Base-by-base conservation (phyloP, 1,140 invertebrate genomes). In the Aleiodes sp. region DNA sequence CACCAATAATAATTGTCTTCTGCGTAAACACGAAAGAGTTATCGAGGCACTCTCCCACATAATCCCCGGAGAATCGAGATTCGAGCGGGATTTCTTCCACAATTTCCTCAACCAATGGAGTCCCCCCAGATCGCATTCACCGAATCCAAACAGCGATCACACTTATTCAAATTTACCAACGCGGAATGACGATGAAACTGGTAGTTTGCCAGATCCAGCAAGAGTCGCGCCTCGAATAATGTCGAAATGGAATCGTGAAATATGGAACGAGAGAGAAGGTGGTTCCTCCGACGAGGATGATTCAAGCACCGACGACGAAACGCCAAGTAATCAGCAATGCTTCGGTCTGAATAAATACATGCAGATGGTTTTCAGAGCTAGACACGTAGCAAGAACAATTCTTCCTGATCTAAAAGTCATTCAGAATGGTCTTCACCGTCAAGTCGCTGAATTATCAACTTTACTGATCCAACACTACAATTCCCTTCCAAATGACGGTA, bases 111-210 rank as follows among this genome's bases (percentile, higher is more conserved):
- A 66, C 37, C 43, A 59, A 35, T 52, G 2, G 46, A 21, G 26
- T 24, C 19, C 46, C 46, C 21, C 12, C 8, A 52, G 9, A 9
- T 52, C 21, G 19, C 24, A 41, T 9, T 59, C 16, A 16, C 29
- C 62, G 4, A 66, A 35, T 46, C 33, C 72, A 19, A 76, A 52
- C 2, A 79, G 71, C 21, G 80, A 82, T 74, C 80, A 80, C 29
- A 82, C 78, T 4, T 79, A 81, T 61, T 80, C 79, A 2, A 81
- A 75, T 68, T 12, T 75, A 59, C 75, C 77, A 0, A 77, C 71
- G 33, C 76, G 9, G 0, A 63, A 26, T 10, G 31, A 63, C 10
- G 14, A 31, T 10, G 14, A 19, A 16, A 10, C 8, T 46, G 19
- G 8, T 33, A 62, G 12, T 10, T 21, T 26, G n/a, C 33, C n/a